Evolutionary conservation across 2,888 invertebrate genomes (phyloP).

Genomic region (Nebria brevicollis): DNA sequence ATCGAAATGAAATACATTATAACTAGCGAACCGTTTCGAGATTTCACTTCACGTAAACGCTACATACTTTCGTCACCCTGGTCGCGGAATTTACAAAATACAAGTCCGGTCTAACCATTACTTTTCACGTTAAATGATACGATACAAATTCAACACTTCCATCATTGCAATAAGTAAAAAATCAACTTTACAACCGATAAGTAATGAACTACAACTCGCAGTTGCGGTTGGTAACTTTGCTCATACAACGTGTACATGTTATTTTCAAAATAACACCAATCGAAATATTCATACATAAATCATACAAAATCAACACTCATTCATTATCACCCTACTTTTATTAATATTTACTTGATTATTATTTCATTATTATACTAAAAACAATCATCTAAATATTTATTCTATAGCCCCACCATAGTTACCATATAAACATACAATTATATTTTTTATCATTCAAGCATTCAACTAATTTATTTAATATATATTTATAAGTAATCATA

Average conservation of each 20-base stretch:
- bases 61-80: conserved; percentile 34
- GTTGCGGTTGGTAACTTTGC: conserved; percentile 37
- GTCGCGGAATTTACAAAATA: conserved; percentile 17
- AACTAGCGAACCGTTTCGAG: conserved; percentile 43
- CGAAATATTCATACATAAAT: neutral
- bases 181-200: conserved; percentile 45
- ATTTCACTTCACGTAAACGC: conserved; percentile 41
- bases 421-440: neutral
- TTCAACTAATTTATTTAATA: too few species aligned
- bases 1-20: conserved; percentile 40
- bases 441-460: neutral
- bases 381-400: neutral
- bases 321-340: neutral
- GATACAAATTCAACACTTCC: conserved; percentile 46
- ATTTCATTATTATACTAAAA: neutral
- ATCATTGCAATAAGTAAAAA: conserved; percentile 45
- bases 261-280: neutral
- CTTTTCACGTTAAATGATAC: conserved; percentile 36
- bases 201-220: conserved; percentile 40
- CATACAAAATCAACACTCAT: too few species aligned
- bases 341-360: neutral
- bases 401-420: neutral
- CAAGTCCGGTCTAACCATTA: conserved; percentile 9
- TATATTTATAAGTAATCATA: too few species aligned
- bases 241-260: conserved; percentile 18